phyloP scores from a whole-genome alignment of 2,113 vertebrate species.

The Isichthys henryi region DNA sequence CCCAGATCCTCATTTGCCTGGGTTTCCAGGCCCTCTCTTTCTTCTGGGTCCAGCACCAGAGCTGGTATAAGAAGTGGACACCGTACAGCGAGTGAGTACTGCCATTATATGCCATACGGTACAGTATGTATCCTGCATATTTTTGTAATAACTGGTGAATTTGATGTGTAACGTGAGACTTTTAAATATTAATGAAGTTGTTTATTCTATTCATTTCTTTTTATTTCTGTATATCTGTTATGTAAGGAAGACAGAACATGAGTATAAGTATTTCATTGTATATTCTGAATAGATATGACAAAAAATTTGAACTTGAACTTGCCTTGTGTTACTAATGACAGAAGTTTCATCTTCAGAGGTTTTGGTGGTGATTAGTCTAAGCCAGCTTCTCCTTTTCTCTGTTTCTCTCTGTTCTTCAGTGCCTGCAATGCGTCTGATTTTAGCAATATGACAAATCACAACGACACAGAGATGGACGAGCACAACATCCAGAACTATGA shows the following conservation, averaged over 20 bases:
- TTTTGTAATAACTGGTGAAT: too few relatives aligned
- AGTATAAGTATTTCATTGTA: too few relatives aligned
- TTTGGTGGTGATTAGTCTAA: neutral
- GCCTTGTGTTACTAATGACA: too few relatives aligned
- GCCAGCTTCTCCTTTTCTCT: neutral
- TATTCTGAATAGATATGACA: too few relatives aligned
- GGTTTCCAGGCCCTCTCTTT: conserved; percentile 83
- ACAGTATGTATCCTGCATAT: too few relatives aligned
- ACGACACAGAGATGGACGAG: conserved; percentile 62
- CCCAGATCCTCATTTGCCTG: conserved; percentile 86
- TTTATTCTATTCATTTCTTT: too few relatives aligned
- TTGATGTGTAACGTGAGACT: too few relatives aligned
- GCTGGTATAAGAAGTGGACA: conserved; percentile 76
- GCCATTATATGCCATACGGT: neutral
- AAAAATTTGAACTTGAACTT: neutral
- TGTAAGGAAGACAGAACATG: too few relatives aligned
- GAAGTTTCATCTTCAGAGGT: neutral
- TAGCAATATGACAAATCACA: conserved; percentile 40
- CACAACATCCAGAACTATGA: conserved; percentile 85
- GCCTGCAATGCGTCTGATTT: conserved; percentile 60
- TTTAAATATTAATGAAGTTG: too few relatives aligned
- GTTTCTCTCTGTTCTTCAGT: conserved; percentile 49
- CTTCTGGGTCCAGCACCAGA: conserved; percentile 74
- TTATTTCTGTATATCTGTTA: too few relatives aligned
- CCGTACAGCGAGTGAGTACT: conserved; percentile 69